phyloP scores from a whole-genome alignment of 2,113 vertebrate species.

The Lophius piscatorius region DNA sequence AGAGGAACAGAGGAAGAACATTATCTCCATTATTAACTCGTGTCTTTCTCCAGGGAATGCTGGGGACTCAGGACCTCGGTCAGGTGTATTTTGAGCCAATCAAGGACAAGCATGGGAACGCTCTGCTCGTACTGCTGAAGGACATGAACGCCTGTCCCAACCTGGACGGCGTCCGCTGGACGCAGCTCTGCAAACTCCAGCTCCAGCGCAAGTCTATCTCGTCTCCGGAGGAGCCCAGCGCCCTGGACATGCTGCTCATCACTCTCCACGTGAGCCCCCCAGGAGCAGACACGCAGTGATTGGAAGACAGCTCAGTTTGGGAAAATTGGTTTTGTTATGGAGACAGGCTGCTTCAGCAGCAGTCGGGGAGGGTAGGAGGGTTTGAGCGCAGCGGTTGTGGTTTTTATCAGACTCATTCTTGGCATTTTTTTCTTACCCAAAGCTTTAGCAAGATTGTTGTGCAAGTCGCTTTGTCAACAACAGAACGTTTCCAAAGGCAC shows the following conservation, averaged over 20 bases:
- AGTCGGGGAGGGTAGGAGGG: conserved; percentile 8
- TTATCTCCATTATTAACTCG: no score
- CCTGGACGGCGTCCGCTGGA: conserved; percentile 87
- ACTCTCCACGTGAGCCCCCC: conserved; percentile 83
- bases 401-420: conserved; percentile 42
- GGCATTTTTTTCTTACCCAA: conserved; percentile 16
- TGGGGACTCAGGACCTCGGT: conserved; percentile 89
- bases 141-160: conserved; percentile 84
- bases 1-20: no score
- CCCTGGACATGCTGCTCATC: conserved; percentile 87
- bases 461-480: conserved; percentile 42
- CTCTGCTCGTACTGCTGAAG: conserved; percentile 86
- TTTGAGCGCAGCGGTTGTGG: conserved; percentile 32
- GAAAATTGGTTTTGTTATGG: conserved; percentile 40
- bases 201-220: conserved; percentile 88
- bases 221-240: conserved; percentile 86
- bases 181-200: conserved; percentile 87
- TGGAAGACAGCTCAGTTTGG: conserved; percentile 12
- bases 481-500: conserved; percentile 25
- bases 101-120: conserved; percentile 93
- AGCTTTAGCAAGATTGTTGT: conserved; percentile 34
- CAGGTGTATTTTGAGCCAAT: conserved; percentile 90
- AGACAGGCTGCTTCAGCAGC: conserved; percentile 31
- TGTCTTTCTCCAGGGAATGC: conserved; percentile 77
- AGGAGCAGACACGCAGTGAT: background rate